Base-by-base conservation (phyloP, 35 echinoderm and acorn worm genomes). In the Stichopus chloronotus region DNA sequence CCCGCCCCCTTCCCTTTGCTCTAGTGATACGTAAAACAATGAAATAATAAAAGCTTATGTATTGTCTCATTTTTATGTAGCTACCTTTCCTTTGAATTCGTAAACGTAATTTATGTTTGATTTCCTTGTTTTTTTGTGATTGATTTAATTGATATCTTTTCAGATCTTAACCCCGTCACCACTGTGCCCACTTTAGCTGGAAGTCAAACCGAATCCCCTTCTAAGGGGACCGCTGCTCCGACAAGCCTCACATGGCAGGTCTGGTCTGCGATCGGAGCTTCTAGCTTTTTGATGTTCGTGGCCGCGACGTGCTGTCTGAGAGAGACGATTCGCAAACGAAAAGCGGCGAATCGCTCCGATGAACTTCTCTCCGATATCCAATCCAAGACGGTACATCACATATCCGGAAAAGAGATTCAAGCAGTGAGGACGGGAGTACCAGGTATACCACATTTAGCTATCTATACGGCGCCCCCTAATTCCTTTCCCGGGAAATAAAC, bases 351-450 rank as follows among this genome's bases (percentile, higher is more conserved):
- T 55, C 80, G 80, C 16, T 83, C 80, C 6, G 80, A 83, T 56
- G 55, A 83, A 16, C 52, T 83, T 7, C 80, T 83, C 52, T 83
- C 80, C 17, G 80, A 56, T 55, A 24, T 83, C 80, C 43, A 83
- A 5, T 52, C 80, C 43, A 24, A 83, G 14, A 53, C 10, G 52
- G 9, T 83, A 14, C 80, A 83, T 14, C 80, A 55, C 80, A 83
- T 83, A 14, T 83, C 80, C 55, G 80, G 80, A 43, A 17, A 55
- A 4, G 16, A 16, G 53, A 55, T 83, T 14, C 19, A 83, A n/a
- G 80, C 43, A 16, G 80, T 83, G 10, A 78, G 8, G 9, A 19
- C 80, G 7, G 80, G 80, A 65, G 61, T 65, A 11, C 61, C 61
- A 65, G 61, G 61, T 65, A 65, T 43, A 43, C 30, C 30, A 43